phyloP scores from a whole-genome alignment of 2,113 vertebrate genomes.

The Siniperca chuatsi region DNA sequence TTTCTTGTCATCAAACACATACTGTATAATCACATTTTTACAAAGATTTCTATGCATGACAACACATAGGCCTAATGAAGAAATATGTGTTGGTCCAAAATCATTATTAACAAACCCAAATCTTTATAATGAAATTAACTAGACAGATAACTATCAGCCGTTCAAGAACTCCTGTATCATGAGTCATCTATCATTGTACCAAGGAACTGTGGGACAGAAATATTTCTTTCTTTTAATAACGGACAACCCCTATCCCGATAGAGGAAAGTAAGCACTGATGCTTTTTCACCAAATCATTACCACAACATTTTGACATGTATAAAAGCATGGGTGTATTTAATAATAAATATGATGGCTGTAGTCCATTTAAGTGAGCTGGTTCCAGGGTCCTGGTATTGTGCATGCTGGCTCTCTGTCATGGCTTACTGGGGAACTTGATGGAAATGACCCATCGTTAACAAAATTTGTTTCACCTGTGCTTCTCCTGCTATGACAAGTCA shows the following conservation, averaged over 20 bases:
- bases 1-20: neutral
- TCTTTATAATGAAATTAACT: slow-evolving; percentile 1
- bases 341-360: neutral
- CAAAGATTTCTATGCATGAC: neutral
- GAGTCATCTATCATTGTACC: neutral
- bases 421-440: neutral
- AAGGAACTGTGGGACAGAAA: neutral
- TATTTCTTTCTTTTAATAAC: neutral
- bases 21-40: neutral
- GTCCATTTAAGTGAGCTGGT: neutral
- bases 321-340: neutral
- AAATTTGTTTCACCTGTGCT: neutral
- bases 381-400: neutral
- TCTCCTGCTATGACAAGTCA: neutral
- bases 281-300: no score
- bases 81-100: neutral
- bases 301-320: neutral
- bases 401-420: neutral
- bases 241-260: neutral
- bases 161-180: neutral
- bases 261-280: neutral
- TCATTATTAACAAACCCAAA: neutral
- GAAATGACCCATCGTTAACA: neutral
- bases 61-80: neutral
- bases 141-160: neutral